Evolutionary conservation across 2,797 vertebrate species (phyloP), one percentile per base, ranked within the genome.

Genomic region (Pelochelys cantorii): DNA sequence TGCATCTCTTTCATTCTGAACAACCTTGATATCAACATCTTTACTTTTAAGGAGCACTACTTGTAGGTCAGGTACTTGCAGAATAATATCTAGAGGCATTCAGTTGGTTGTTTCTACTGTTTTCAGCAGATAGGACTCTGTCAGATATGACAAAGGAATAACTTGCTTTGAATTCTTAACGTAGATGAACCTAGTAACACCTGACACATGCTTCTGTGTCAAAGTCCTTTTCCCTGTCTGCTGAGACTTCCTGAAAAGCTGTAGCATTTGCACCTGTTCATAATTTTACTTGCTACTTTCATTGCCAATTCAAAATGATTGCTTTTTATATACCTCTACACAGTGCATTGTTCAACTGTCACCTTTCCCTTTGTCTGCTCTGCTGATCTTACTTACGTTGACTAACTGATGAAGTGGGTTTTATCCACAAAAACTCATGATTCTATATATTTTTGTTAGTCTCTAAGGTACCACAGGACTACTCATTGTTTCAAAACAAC

Each of bases 311-410:
- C 54, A 59, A 65, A 88, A 74, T 68, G 74, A 79, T 57, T 87
- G 37, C 48, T 62, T 94, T 93, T 86, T 12, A 78, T 89, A 81
- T 37, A 48, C 71, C 89, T 89, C 79, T 74, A 60, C 0, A 11
- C 25, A 54, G 29, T 56, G 68, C 1, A 0, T 59, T 81, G 52
- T 74, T 88, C 93, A 90, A 95, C 3, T 90, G 96, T 97, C 93
- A 97, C 95, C 88, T 93, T 88, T 92, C 82, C 52, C 12, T 85
- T 84, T 89, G 78, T 52, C 85, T 86, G 77, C 0, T 0, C 79
- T 55, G 6, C 87, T 95, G 92, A 95, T 95, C 87, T 18, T 93
- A 93, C 95, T 95, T 96, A 92, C 94, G 95, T 93, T 94, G 96
- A 96, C 93, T 97, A 94, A 48, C 42, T 48, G 42, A 48, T 48